Evolutionary conservation across 2,113 vertebrate genomes (phyloP).

Genomic region (Tyto alba): DNA sequence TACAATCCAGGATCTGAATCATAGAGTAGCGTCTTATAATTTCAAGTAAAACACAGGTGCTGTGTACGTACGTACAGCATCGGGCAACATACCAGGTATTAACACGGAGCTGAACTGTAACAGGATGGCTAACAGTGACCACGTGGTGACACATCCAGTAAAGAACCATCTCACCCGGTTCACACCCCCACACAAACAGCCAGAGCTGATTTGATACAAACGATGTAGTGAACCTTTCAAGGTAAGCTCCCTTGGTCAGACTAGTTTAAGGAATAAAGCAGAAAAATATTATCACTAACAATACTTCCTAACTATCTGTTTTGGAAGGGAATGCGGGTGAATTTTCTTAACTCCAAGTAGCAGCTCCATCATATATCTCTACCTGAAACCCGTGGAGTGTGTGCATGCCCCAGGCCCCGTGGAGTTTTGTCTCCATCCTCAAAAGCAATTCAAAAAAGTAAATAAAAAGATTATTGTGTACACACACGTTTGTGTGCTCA

Average conservation of each 20-base stretch:
- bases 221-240: fast-evolving
- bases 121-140: not conserved
- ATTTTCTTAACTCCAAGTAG: not conserved
- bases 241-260: not conserved
- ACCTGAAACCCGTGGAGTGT: not conserved
- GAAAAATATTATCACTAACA: not conserved
- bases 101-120: not conserved
- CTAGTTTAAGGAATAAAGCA: not conserved
- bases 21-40: not conserved
- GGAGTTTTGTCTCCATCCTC: not conserved
- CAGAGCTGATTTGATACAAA: not conserved
- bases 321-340: not conserved
- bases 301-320: not conserved
- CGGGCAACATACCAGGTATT: fast-evolving
- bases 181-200: not conserved
- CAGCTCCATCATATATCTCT: not conserved
- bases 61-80: fast-evolving
- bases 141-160: not conserved
- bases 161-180: not conserved
- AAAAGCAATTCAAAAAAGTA: not conserved
- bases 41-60: fast-evolving
- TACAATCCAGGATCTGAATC: not conserved
- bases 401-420: no score
- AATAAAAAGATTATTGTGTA: fast-evolving
- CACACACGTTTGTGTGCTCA: not conserved